phyloP scores from a whole-genome alignment of 2,797 vertebrate genomes.

The Nasua narica region DNA sequence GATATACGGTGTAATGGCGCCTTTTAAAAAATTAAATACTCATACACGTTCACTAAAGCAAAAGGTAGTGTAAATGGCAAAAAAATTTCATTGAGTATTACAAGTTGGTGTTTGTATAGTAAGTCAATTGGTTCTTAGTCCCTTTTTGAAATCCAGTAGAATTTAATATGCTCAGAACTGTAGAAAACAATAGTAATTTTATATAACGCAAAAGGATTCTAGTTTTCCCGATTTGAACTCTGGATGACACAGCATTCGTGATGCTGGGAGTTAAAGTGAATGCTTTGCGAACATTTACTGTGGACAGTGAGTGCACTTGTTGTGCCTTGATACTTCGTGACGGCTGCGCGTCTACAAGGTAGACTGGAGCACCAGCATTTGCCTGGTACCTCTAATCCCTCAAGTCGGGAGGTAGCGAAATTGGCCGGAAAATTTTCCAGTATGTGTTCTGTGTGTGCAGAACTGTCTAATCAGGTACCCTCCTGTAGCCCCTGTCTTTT shows the following conservation, averaged over 20 bases:
- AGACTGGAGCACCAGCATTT: conserved; percentile 73
- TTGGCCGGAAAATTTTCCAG: conserved; percentile 66
- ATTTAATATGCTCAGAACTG: conserved; percentile 64
- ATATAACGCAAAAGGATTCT: conserved; percentile 45
- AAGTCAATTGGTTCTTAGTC: conserved; percentile 65
- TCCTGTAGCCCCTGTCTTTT: conserved; percentile 58
- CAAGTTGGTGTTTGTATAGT: conserved; percentile 58
- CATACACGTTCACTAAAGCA: conserved; percentile 73
- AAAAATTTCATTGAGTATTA: conserved; percentile 67
- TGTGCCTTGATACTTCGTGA: conserved; percentile 49
- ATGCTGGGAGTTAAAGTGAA: conserved; percentile 50
- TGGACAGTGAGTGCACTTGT: conserved; percentile 46
- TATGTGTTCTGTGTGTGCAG: conserved; percentile 60
- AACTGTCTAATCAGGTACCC: conserved; percentile 57
- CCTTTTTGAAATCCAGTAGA: conserved; percentile 67
- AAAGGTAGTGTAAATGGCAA: conserved; percentile 64
- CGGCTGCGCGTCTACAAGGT: conserved; percentile 66
- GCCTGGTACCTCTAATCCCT: conserved; percentile 62
- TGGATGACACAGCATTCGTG: conserved; percentile 51
- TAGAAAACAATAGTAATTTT: conserved; percentile 69
- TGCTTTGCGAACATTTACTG: conserved; percentile 59
- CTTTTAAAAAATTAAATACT: conserved; percentile 75
- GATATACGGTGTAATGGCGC: conserved; percentile 77
- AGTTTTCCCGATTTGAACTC: conserved; percentile 57
- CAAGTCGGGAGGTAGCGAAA: conserved; percentile 62